phyloP scores from a whole-genome alignment of 1,140 invertebrate species.

The Archivesica marissinica region DNA sequence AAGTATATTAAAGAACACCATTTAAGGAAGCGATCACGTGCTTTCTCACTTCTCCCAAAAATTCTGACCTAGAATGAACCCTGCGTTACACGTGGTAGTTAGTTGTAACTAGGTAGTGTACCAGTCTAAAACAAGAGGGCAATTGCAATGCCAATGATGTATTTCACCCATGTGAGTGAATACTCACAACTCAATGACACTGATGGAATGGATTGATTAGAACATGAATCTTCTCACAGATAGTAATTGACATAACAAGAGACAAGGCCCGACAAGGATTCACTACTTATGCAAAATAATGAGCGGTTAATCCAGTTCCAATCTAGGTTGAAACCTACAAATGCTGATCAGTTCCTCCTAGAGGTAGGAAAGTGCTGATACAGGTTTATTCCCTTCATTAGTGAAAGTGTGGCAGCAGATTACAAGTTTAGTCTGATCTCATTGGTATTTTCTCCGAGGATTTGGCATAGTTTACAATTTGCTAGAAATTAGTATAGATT shows the following conservation, averaged over 20 bases:
- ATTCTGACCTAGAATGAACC: no score
- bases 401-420: background rate
- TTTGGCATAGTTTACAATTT: background rate
- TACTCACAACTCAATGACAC: background rate
- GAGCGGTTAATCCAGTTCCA: background rate
- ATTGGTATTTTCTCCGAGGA: background rate
- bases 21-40: no score
- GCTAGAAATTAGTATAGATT: background rate
- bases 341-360: background rate
- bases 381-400: background rate
- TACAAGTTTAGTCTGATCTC: no score
- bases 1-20: no score
- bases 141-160: no score
- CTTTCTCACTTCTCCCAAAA: no score
- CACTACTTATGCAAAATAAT: background rate
- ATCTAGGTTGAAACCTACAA: background rate
- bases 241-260: conserved; percentile 15
- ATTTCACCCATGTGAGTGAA: no score
- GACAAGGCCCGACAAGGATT: background rate
- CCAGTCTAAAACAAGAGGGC: no score
- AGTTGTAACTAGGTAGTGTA: no score
- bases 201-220: background rate
- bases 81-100: no score
- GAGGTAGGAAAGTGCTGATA: background rate
- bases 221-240: conserved; percentile 3